These are phyloP conservation scores for Callipepla squamata DNA, from an alignment of 2,113 vertebrate species.

Conservation along the genomic window DNA sequence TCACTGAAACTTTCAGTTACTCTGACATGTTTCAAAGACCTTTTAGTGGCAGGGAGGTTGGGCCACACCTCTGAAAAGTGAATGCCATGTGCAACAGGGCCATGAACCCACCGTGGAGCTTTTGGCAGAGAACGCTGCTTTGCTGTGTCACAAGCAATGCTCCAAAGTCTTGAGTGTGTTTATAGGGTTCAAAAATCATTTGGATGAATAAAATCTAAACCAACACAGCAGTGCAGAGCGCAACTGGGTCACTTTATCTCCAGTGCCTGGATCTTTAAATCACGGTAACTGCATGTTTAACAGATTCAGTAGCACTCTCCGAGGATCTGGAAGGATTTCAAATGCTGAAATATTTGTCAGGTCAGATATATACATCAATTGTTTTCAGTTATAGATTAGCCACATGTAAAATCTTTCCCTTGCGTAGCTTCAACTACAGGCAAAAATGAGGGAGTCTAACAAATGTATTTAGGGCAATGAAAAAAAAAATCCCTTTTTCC, in stretches of 20 bases:
- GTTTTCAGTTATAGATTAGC: neutral
- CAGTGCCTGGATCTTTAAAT: neutral
- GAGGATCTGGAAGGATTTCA: slow-evolving; percentile 8
- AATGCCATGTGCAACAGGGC: neutral
- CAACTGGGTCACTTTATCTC: neutral
- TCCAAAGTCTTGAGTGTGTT: neutral
- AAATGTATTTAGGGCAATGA: slow-evolving; percentile 64
- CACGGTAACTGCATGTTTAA: neutral
- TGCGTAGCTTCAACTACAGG: neutral
- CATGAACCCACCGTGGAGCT: rapidly evolving
- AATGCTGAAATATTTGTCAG: slow-evolving; percentile 24
- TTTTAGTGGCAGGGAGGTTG: neutral
- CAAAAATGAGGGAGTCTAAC: slow-evolving; percentile 23
- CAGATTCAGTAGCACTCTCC: slow-evolving; percentile 18
- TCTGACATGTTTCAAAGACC: neutral
- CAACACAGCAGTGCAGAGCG: neutral
- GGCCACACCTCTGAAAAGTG: neutral
- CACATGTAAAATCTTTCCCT: neutral
- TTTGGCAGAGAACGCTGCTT: neutral
- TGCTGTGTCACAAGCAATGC: neutral
- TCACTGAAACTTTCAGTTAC: neutral
- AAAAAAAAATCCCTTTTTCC: neutral
- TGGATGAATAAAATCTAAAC: slow-evolving; percentile 6
- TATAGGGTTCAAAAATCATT: neutral
- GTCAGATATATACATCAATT: neutral